Percentiles rank a stretch among this genome's conserved stretches.
phyloP scores from a whole-genome alignment of 2,113 vertebrate species.

The Stigmatopora argus region DNA sequence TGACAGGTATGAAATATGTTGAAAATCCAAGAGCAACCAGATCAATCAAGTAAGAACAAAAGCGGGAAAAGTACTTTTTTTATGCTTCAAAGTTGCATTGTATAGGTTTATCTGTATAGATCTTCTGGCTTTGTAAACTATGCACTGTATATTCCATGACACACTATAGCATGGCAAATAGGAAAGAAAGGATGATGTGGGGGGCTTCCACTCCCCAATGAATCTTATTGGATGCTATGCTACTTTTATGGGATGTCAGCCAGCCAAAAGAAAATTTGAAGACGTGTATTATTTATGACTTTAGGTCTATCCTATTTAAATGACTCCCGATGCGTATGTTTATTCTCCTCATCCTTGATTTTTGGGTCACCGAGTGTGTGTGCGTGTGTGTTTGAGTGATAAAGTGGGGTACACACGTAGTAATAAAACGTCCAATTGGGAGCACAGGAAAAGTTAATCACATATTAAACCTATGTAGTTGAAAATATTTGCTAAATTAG shows the following conservation, averaged over 20 bases:
- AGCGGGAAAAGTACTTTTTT: conserved; percentile 22
- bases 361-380: neutral
- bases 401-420: conserved; percentile 3
- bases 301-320: conserved; percentile 34
- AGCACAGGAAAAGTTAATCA: too few species aligned
- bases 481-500: too few species aligned
- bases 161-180: conserved; percentile 68
- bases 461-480: too few species aligned
- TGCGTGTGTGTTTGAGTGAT: conserved; percentile 6
- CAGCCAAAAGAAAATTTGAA: conserved; percentile 7
- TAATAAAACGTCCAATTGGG: too few species aligned
- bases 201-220: neutral
- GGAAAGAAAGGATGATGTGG: conserved; percentile 24
- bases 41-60: conserved; percentile 64
- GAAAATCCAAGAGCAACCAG: conserved; percentile 37
- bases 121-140: conserved; percentile 76
- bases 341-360: conserved; percentile 26
- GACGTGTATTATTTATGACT: conserved; percentile 40
- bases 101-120: conserved; percentile 59
- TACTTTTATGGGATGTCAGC: conserved; percentile 1
- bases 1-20: too few species aligned
- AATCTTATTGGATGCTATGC: neutral
- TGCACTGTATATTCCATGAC: conserved; percentile 74
- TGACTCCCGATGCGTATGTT: conserved; percentile 25
- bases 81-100: conserved; percentile 40